phyloP scores from a whole-genome alignment of 2,797 vertebrate genomes.

The Threskiornis aethiopicus region DNA sequence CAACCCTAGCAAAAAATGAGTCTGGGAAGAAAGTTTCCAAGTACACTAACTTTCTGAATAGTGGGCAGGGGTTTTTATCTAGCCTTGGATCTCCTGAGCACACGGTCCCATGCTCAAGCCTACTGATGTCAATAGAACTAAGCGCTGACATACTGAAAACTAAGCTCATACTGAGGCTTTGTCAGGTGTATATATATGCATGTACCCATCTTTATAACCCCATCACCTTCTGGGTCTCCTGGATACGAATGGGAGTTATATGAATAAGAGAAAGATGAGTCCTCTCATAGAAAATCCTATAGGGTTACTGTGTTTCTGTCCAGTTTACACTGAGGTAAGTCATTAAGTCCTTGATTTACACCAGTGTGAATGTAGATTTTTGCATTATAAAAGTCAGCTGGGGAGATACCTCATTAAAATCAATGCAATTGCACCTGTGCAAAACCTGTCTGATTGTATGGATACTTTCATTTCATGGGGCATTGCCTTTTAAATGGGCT shows the following conservation, averaged over 20 bases:
- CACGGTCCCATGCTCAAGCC: neutral
- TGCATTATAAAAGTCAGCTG: neutral
- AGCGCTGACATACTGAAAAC: rapidly evolving
- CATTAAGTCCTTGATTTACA: neutral
- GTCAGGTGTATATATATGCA: neutral
- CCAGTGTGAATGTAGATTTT: neutral
- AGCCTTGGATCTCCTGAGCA: neutral
- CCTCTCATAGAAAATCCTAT: neutral
- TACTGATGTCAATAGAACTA: neutral
- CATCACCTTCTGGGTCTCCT: neutral
- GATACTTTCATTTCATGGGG: neutral
- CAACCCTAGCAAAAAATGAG: neutral
- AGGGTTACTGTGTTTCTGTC: neutral
- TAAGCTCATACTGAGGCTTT: neutral
- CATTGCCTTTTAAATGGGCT: neutral
- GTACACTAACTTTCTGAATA: neutral
- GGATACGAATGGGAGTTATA: neutral
- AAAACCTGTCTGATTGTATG: neutral
- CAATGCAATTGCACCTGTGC: neutral
- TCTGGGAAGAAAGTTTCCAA: neutral
- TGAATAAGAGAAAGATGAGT: neutral
- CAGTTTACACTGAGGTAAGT: neutral
- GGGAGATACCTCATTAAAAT: neutral
- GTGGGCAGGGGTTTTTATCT: neutral
- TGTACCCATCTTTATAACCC: neutral